Conservation (phyloP, 2,888 invertebrate species). For the Nasonovia ribisnigri region DNA sequence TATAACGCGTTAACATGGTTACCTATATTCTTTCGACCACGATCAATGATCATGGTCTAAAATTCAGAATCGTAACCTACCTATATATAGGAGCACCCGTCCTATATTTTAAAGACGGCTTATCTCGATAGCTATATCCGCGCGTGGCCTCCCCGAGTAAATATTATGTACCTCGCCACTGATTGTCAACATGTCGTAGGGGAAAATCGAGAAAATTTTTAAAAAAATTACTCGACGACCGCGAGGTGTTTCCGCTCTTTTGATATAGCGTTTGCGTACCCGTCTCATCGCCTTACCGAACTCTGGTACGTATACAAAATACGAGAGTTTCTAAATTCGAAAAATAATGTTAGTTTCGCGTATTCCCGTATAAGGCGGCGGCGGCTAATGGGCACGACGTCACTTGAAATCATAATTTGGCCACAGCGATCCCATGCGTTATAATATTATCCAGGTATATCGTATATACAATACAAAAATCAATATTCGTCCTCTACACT, state of each 20-base stretch:
- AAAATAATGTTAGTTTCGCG: neutral
- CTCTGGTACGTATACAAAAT: neutral
- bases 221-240: neutral
- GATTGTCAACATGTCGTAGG: neutral
- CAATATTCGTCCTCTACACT: neutral
- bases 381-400: neutral
- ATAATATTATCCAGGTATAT: no score
- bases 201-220: neutral
- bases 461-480: neutral
- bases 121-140: neutral
- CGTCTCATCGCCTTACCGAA: neutral
- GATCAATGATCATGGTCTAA: neutral
- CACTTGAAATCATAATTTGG: conserved; percentile 20
- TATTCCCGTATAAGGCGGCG: neutral
- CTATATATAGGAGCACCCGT: neutral
- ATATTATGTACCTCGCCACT: no score
- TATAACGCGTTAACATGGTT: neutral
- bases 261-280: neutral
- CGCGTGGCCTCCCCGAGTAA: neutral
- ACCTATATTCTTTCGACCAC: neutral
- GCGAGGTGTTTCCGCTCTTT: neutral
- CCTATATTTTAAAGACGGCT: neutral
- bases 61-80: neutral
- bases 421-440: neutral
- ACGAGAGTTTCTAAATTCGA: neutral